phyloP scores from a whole-genome alignment of 2,113 vertebrate genomes.

The Rhabdornis inornatus region DNA sequence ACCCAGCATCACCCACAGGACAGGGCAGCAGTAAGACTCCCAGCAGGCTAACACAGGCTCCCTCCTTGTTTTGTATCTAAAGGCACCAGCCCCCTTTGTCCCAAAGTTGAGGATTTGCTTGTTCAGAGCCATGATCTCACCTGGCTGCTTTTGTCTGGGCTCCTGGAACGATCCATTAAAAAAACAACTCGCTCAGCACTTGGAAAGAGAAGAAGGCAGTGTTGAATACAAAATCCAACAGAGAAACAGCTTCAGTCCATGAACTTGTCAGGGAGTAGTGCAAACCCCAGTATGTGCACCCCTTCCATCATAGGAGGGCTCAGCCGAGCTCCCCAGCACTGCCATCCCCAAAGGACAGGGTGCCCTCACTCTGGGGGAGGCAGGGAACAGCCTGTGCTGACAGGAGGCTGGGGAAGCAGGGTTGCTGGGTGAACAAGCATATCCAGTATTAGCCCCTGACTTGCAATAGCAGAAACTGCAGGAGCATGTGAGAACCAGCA shows the following conservation, averaged over 20 bases:
- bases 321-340: neutral
- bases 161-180: constrained; percentile 67
- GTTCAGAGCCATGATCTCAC: constrained; percentile 15
- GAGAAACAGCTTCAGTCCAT: neutral
- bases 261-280: no score
- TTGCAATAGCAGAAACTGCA: neutral
- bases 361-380: neutral
- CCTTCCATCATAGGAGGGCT: neutral
- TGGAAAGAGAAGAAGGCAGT: neutral
- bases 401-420: fast-evolving
- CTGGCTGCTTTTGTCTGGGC: constrained; percentile 37
- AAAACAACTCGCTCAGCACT: constrained; percentile 61
- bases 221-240: neutral
- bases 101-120: neutral
- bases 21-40: neutral
- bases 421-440: neutral
- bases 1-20: neutral
- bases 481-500: fast-evolving
- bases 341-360: neutral
- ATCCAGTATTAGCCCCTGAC: neutral
- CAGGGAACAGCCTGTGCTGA: no score
- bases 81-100: neutral
- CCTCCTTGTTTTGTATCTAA: neutral
- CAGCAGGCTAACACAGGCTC: neutral
- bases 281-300: neutral